Evolutionary conservation across 2,888 invertebrate genomes (phyloP).

Genomic region (Agonopterix arenella): DNA sequence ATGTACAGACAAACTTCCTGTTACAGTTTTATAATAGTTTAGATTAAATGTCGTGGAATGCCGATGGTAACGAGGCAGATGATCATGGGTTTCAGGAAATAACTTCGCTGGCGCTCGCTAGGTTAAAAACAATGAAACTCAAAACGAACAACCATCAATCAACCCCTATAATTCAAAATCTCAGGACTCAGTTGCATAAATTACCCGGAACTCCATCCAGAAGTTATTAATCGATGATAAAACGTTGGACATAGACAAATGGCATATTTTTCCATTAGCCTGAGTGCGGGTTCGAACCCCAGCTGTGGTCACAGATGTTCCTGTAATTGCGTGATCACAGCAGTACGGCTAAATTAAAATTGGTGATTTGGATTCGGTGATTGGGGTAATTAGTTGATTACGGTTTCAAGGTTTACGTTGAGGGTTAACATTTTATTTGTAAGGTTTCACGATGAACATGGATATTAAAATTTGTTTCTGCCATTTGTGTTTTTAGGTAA

Average conservation of each 20-base stretch:
- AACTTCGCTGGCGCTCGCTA: no score
- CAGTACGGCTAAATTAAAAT: not conserved
- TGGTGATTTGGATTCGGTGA: not conserved
- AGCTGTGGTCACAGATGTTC: slow-evolving; percentile 10
- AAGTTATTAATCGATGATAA: slow-evolving; percentile 13
- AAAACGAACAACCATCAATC: not conserved
- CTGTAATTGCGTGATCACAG: slow-evolving; percentile 4
- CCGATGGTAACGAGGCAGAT: no score
- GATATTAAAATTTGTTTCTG: no score
- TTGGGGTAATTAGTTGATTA: not conserved
- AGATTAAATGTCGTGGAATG: no score
- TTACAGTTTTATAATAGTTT: no score
- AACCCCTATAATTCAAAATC: not conserved
- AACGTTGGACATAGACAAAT: slow-evolving; percentile 14
- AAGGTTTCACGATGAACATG: no score
- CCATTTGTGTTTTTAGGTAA: no score
- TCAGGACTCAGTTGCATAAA: not conserved
- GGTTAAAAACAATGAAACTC: not conserved
- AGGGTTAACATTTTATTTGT: no score
- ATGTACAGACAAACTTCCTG: no score
- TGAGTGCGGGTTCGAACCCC: slow-evolving; percentile 8
- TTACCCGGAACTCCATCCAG: slow-evolving; percentile 3
- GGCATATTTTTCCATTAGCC: slow-evolving; percentile 14
- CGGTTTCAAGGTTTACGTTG: not conserved
- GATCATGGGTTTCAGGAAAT: no score